Evolutionary conservation across 1,140 invertebrate species (phyloP).

Genomic region (Microplitis demolitor): DNA sequence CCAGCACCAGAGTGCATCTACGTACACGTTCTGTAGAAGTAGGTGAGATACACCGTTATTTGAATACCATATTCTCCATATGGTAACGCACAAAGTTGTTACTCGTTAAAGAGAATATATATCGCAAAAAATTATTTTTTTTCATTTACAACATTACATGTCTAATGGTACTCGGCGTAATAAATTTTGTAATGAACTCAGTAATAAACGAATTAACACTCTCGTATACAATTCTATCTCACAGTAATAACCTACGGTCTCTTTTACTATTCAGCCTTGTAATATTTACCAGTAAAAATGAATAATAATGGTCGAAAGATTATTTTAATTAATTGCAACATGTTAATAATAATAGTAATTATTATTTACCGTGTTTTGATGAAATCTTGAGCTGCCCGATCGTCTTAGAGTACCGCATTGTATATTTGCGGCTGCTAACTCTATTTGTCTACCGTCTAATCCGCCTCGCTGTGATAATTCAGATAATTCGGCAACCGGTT

Average conservation of each 20-base stretch:
- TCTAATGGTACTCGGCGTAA: no score
- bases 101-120: no score
- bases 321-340: background rate
- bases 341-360: background rate
- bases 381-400: slow-evolving; percentile 77
- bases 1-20: no score
- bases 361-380: slow-evolving; percentile 68
- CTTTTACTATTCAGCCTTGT: no score
- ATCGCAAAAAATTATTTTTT: no score
- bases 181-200: background rate
- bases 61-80: no score
- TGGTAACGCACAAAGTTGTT: no score
- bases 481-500: slow-evolving; percentile 84
- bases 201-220: slow-evolving; percentile 17
- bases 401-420: slow-evolving; percentile 77
- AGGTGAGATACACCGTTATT: no score
- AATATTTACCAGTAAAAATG: background rate
- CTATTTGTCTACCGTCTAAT: slow-evolving; percentile 70
- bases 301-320: background rate
- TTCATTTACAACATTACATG: no score
- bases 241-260: background rate
- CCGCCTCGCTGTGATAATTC: slow-evolving; percentile 76
- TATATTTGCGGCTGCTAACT: slow-evolving; percentile 72
- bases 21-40: no score
- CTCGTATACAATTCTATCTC: slow-evolving; percentile 10